Conservation (phyloP, 2,888 invertebrate genomes). For the Hemistola chrysoprasaria region DNA sequence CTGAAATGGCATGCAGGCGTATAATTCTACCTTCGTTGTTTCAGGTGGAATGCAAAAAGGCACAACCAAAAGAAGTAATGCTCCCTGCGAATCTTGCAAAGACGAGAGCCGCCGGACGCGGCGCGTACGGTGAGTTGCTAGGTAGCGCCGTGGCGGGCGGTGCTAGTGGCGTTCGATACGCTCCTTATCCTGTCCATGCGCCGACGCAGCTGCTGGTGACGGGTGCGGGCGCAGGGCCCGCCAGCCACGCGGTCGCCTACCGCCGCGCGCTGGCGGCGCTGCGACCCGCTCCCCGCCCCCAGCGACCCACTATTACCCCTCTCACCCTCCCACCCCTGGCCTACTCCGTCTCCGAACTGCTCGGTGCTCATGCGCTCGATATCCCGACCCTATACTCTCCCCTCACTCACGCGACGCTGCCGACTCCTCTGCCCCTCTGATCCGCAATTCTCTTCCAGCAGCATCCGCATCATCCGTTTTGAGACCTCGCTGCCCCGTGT, state of each 20-base stretch:
- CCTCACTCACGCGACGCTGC: constrained; percentile 86
- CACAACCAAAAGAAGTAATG: constrained; percentile 99
- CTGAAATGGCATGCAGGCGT: neutral
- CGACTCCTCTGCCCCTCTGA: constrained; percentile 75
- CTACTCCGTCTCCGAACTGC: constrained; percentile 78
- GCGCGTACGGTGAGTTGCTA: constrained; percentile 99
- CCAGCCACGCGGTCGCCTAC: constrained; percentile 58
- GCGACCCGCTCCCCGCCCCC: constrained; percentile 65
- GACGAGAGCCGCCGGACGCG: constrained; percentile 96
- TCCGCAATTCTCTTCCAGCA: constrained; percentile 78
- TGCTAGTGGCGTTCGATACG: constrained; percentile 83
- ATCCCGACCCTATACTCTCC: constrained; percentile 86
- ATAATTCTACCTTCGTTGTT: constrained; percentile 44
- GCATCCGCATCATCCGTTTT: constrained; percentile 75
- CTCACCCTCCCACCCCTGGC: constrained; percentile 69
- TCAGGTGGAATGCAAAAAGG: constrained; percentile 99
- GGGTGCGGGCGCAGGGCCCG: constrained; percentile 58
- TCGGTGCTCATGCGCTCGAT: constrained; percentile 87
- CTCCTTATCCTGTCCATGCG: constrained; percentile 83
- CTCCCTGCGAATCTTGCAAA: constrained; percentile 97
- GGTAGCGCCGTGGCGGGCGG: constrained; percentile 85
- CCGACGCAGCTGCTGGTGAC: constrained; percentile 73
- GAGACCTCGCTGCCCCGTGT: constrained; percentile 29
- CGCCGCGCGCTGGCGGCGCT: constrained; percentile 71
- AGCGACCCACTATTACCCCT: constrained; percentile 63